Evolutionary conservation across 2,113 vertebrate genomes (phyloP).

Genomic region (Hemibagrus wyckioides): DNA sequence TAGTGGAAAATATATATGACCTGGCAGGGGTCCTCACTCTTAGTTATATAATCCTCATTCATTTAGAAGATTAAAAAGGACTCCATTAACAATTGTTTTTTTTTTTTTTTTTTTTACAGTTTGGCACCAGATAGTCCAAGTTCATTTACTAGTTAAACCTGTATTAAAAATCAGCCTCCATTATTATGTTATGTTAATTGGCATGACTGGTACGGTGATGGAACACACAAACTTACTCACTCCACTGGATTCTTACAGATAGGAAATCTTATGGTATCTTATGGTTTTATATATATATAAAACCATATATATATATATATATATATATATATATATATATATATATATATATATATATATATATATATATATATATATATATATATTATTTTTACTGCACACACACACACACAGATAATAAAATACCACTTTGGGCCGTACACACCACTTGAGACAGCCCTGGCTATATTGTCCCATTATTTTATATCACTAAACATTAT

Average conservation of each 20-base stretch:
- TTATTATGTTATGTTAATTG: background rate
- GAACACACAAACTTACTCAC: background rate
- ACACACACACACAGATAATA: no score
- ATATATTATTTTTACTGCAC: background rate
- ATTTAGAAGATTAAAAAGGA: background rate
- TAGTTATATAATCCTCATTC: background rate
- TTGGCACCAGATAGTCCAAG: background rate
- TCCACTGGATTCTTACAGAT: background rate
- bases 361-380: no score
- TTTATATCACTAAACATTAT: background rate
- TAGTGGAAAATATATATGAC: background rate
- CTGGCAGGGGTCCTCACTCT: background rate
- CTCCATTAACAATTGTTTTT: background rate
- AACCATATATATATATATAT: no score
- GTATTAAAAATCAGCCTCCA: background rate
- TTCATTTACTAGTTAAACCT: background rate
- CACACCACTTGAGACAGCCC: background rate
- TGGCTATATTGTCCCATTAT: background rate
- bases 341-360: no score
- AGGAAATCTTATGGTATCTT: background rate
- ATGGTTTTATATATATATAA: background rate
- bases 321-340: no score
- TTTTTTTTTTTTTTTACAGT: no score
- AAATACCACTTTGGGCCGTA: background rate
- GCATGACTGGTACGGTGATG: background rate